Evolutionary conservation across 2,888 invertebrate species (phyloP).

Genomic region (Tineola bisselliella): DNA sequence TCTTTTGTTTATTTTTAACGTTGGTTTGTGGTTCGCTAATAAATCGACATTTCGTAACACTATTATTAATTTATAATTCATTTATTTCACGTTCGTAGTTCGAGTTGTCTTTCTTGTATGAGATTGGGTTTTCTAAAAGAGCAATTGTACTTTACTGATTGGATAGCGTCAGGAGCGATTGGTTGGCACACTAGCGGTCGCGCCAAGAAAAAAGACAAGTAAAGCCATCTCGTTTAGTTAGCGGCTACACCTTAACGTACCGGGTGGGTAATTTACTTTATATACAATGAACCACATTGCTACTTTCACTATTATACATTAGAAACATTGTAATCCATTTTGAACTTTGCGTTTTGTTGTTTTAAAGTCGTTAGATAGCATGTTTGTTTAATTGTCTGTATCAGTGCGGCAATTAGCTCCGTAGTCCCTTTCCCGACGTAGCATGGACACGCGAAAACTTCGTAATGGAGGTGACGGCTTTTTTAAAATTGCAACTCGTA

Average conservation of each 20-base stretch:
- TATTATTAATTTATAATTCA: too few species aligned
- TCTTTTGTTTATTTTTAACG: neutral
- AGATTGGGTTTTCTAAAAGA: slow-evolving; percentile 22
- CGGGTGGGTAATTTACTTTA: slow-evolving; percentile 1
- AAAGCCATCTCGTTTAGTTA: slow-evolving; percentile 9
- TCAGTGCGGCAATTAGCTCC: slow-evolving; percentile 1
- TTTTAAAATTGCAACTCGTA: neutral
- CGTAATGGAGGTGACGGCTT: slow-evolving; percentile 5
- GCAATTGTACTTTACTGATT: slow-evolving; percentile 35
- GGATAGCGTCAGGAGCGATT: slow-evolving; percentile 38
- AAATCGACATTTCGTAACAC: neutral
- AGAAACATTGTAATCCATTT: neutral
- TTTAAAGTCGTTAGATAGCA: neutral
- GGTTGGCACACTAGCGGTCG: slow-evolving; percentile 16
- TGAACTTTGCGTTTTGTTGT: neutral
- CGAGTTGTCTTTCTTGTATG: neutral
- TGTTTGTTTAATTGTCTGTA: neutral
- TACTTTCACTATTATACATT: neutral
- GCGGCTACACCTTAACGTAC: neutral
- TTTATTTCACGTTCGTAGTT: neutral
- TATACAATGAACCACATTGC: neutral
- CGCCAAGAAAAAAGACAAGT: slow-evolving; percentile 9
- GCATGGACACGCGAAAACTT: slow-evolving; percentile 6
- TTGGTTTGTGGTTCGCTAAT: neutral
- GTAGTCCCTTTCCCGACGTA: neutral